These are phyloP conservation scores for Mormyrus lacerda DNA, from an alignment of 2,113 vertebrate species.

Conservation along the genomic window DNA sequence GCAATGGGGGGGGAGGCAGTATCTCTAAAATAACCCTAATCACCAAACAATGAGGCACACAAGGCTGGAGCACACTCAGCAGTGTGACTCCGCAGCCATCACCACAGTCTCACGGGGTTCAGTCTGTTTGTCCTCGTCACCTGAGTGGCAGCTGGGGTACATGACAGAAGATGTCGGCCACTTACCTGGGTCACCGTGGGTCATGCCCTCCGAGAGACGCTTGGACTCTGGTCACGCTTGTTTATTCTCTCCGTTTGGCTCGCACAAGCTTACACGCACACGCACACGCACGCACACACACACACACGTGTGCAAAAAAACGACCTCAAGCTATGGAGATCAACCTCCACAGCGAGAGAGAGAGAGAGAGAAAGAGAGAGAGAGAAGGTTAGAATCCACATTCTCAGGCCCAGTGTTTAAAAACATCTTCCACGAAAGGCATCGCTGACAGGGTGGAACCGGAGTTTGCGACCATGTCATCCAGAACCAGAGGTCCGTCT, in stretches of 20 bases:
- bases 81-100: neutral
- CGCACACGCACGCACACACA: neutral
- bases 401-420: neutral
- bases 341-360: neutral
- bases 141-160: neutral
- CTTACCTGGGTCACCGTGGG: neutral
- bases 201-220: conserved; percentile 6
- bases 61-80: neutral
- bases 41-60: neutral
- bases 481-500: neutral
- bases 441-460: neutral
- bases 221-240: neutral
- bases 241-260: neutral
- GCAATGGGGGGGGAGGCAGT: neutral
- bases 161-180: neutral
- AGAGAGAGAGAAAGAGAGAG: neutral
- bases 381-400: neutral
- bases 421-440: neutral
- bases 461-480: neutral
- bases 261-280: neutral
- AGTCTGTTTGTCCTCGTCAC: neutral
- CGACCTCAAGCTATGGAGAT: neutral
- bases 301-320: neutral
- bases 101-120: neutral
- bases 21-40: neutral